Evolutionary conservation across 1,140 invertebrate genomes (phyloP).

Genomic region (Euschistus heros): DNA sequence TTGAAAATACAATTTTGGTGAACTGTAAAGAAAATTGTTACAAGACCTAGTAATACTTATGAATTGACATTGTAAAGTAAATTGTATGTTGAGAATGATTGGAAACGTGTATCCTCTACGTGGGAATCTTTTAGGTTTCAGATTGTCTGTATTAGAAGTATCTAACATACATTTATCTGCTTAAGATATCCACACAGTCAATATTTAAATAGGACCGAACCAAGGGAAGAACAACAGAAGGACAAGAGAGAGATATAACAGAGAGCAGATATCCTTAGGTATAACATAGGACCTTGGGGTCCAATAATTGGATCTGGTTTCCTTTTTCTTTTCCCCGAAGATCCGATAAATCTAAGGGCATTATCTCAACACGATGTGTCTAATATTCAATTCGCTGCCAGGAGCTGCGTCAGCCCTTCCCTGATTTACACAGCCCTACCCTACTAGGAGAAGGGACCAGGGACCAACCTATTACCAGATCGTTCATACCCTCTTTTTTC

Average conservation of each 20-base stretch:
- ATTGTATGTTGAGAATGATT: no score
- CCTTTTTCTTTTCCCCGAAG: not conserved
- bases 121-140: no score
- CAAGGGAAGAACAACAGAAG: not conserved
- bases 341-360: conserved; percentile 18
- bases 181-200: no score
- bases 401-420: not conserved
- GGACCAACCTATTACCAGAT: conserved; percentile 4
- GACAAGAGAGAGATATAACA: not conserved
- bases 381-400: conserved; percentile 16
- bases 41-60: no score
- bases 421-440: conserved; percentile 10
- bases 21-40: no score
- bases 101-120: no score
- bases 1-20: no score
- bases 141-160: no score
- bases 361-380: conserved; percentile 19
- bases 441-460: not conserved
- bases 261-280: not conserved
- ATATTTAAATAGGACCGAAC: no score
- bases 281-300: conserved; percentile 1
- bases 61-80: no score
- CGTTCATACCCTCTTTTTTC: not conserved
- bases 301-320: conserved; percentile 22
- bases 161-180: no score